Percentiles rank a stretch among this genome's conserved stretches.
Evolutionary conservation across 2,113 vertebrate genomes (phyloP).

Genomic region (Aix galericulata): DNA sequence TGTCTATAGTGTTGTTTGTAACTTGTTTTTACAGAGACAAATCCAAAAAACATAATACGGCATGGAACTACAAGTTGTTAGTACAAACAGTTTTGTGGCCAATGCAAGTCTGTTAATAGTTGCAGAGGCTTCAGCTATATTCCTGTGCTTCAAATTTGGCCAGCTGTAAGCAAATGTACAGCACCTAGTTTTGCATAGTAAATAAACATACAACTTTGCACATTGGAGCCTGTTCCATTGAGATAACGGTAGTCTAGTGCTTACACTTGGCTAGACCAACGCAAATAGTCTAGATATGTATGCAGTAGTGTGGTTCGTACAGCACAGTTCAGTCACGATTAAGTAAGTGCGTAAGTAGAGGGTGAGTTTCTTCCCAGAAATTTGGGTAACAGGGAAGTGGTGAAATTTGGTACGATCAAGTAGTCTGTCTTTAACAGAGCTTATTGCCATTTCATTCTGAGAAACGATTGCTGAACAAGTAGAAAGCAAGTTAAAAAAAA

Average conservation of each 20-base stretch:
- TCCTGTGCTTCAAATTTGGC: not conserved
- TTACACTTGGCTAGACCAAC: not conserved
- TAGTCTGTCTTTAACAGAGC: not conserved
- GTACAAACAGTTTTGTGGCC: not conserved
- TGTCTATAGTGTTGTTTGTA: not conserved
- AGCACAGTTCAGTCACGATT: not conserved
- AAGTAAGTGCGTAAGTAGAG: not conserved
- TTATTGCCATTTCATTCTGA: not conserved
- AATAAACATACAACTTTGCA: not conserved
- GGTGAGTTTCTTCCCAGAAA: conserved; percentile 5
- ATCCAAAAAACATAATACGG: not conserved
- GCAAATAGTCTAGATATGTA: not conserved
- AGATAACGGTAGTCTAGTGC: conserved; percentile 35
- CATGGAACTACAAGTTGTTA: not conserved
- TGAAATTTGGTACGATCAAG: conserved; percentile 18
- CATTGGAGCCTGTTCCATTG: not conserved
- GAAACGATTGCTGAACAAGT: not conserved
- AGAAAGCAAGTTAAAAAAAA: not conserved
- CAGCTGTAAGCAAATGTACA: not conserved
- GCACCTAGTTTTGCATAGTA: not conserved
- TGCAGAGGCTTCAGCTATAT: not conserved
- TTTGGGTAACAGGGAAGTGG: conserved; percentile 40
- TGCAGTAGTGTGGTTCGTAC: not conserved
- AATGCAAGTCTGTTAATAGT: not conserved
- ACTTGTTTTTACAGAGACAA: not conserved